These are phyloP conservation scores for Lates japonicus DNA, from an alignment of 2,797 vertebrate genomes.

Conservation along the genomic window DNA sequence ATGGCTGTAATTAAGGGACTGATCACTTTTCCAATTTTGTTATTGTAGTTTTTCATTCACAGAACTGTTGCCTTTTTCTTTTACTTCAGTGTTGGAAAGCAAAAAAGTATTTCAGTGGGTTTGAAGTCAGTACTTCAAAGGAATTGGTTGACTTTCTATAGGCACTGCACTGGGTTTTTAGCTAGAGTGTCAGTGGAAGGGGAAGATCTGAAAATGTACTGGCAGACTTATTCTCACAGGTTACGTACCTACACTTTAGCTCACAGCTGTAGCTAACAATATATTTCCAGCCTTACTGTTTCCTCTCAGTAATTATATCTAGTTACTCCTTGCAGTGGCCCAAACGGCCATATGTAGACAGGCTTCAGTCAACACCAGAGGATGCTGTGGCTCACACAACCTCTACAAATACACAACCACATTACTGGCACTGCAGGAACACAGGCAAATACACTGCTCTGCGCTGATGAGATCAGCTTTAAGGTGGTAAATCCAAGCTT, in stretches of 20 bases:
- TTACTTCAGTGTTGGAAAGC: too few relatives aligned
- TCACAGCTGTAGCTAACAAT: background rate
- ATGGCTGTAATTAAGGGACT: background rate
- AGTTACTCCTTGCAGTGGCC: background rate
- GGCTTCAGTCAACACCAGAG: conserved; percentile 60
- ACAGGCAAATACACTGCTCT: background rate
- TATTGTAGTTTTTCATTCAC: background rate
- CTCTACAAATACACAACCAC: background rate
- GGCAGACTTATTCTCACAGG: background rate
- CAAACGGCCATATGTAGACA: background rate
- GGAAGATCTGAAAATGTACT: too few relatives aligned
- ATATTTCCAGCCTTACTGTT: background rate
- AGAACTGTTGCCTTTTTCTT: too few relatives aligned
- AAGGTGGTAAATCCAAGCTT: background rate
- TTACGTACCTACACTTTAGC: too few relatives aligned
- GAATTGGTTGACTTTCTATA: too few relatives aligned
- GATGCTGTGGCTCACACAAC: conserved; percentile 61
- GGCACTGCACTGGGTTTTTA: too few relatives aligned
- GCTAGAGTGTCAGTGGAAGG: too few relatives aligned
- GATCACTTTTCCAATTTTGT: background rate
- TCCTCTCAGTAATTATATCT: background rate
- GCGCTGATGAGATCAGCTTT: background rate
- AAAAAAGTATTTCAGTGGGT: too few relatives aligned
- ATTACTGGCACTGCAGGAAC: background rate
- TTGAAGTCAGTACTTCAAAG: too few relatives aligned